Evolutionary conservation across 2,888 invertebrate species (phyloP).

Genomic region (Stratiomys singularior): DNA sequence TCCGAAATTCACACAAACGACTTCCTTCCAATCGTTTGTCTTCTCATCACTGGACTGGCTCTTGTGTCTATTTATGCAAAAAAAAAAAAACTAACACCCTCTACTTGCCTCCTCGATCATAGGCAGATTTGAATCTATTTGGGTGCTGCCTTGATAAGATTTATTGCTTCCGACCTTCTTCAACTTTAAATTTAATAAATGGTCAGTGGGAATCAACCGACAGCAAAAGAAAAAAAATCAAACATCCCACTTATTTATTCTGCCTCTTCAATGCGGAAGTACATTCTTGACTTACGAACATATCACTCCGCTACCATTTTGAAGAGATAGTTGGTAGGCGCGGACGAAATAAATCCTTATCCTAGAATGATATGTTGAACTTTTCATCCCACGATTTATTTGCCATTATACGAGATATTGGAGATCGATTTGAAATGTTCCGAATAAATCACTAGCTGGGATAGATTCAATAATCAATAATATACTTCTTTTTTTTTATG

Average conservation of each 20-base stretch:
- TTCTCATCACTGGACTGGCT: no score
- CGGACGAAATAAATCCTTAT: neutral
- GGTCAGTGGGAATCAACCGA: neutral
- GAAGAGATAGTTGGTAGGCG: neutral
- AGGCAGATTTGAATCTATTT: neutral
- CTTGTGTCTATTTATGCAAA: no score
- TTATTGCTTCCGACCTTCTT: neutral
- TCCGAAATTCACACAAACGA: no score
- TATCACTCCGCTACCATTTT: neutral
- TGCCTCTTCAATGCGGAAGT: neutral
- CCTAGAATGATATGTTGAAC: neutral
- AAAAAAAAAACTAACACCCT: no score
- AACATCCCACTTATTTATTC: constrained; percentile 1
- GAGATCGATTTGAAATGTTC: neutral
- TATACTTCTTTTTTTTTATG: no score
- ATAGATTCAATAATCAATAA: no score
- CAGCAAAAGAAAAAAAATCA: neutral
- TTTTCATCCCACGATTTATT: neutral
- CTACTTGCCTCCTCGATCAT: neutral
- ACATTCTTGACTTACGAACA: neutral
- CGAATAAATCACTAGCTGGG: no score
- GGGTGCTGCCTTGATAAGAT: neutral
- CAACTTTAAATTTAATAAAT: constrained; percentile 1
- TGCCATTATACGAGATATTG: neutral
- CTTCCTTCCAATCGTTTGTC: no score